Conservation (phyloP, 2,797 vertebrate genomes). For the Phrynocephalus vlangalii region DNA sequence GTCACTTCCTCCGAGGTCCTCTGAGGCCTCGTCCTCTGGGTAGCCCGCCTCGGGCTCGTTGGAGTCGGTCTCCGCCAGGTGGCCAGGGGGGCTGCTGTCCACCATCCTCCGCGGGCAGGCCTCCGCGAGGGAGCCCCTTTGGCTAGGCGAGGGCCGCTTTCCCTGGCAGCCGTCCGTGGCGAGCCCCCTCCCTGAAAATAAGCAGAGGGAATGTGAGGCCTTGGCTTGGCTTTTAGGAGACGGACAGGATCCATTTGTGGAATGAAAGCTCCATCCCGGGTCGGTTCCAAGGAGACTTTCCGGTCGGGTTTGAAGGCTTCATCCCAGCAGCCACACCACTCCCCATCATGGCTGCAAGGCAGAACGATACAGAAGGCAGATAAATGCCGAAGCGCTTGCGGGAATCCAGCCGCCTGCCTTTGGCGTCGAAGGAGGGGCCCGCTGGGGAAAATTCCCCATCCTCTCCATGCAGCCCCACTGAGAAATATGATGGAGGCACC, state of each 20-base stretch:
- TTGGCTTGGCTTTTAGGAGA: background rate
- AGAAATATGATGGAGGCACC: background rate
- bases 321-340: background rate
- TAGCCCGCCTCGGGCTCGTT: slow-evolving; percentile 18
- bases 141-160: background rate
- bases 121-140: background rate
- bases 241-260: background rate
- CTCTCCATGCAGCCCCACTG: background rate
- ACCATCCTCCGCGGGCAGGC: slow-evolving; percentile 55
- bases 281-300: background rate
- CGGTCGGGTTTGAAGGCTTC: background rate
- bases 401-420: background rate
- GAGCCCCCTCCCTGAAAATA: slow-evolving; percentile 26
- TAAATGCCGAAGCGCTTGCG: no score
- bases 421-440: background rate
- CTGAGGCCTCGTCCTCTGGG: background rate
- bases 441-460: background rate
- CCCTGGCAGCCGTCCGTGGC: background rate
- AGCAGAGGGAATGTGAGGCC: background rate
- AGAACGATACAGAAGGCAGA: accelerated
- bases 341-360: background rate
- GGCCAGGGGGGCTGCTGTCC: slow-evolving; percentile 75
- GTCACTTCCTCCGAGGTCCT: background rate
- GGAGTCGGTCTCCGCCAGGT: slow-evolving; percentile 13
- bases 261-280: background rate